These are phyloP conservation scores for Mallotus villosus DNA, from an alignment of 2,797 vertebrate species.

Conservation along the genomic window DNA sequence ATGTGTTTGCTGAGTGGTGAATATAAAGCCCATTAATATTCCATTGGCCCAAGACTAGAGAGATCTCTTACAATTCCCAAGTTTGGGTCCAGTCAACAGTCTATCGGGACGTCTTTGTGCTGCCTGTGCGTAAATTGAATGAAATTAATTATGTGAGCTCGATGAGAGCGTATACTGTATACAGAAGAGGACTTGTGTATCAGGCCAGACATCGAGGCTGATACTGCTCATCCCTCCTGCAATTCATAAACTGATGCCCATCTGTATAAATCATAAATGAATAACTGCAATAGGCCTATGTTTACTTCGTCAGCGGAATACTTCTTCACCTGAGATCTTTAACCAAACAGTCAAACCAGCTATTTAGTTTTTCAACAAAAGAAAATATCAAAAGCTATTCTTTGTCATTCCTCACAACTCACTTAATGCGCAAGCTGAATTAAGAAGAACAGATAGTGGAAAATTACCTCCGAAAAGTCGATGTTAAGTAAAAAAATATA, in stretches of 20 bases:
- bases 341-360: not conserved
- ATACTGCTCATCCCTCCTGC: not conserved
- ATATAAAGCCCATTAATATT: conserved; percentile 65
- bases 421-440: too few species aligned
- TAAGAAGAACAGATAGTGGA: not conserved
- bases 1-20: conserved; percentile 66
- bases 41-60: conserved; percentile 44
- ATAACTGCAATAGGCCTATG: too few species aligned
- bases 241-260: too few species aligned
- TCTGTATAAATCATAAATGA: too few species aligned
- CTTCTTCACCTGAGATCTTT: not conserved
- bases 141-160: conserved; percentile 6
- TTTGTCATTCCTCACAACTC: too few species aligned
- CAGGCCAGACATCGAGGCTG: not conserved
- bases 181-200: too few species aligned
- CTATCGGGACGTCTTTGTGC: conserved; percentile 28
- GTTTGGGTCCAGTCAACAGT: conserved; percentile 41
- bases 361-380: not conserved
- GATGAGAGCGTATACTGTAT: not conserved
- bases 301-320: too few species aligned
- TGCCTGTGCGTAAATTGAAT: conserved; percentile 27
- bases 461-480: too few species aligned
- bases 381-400: too few species aligned
- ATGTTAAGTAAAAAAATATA: too few species aligned
- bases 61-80: conserved; percentile 23